Percentiles rank a stretch among this genome's conserved stretches.
phyloP scores from a whole-genome alignment of 2,113 vertebrate species.

The Erpornis zantholeuca region DNA sequence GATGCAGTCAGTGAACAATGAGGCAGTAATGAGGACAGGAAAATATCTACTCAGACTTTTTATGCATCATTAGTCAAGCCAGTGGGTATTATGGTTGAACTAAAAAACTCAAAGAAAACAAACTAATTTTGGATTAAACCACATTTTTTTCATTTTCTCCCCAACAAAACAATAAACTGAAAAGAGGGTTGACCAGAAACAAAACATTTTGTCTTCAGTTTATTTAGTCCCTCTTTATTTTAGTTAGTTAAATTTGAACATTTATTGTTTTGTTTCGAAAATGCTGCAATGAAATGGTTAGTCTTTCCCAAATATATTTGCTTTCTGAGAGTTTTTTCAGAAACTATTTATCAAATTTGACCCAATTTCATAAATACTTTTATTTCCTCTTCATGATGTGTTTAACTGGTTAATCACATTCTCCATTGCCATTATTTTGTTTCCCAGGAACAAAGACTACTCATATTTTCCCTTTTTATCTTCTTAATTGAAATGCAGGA shows the following conservation, averaged over 20 bases:
- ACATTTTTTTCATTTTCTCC: background rate
- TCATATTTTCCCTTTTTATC: background rate
- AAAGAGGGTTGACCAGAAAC: background rate
- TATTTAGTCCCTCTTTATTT: background rate
- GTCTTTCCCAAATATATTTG: background rate
- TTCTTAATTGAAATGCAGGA: constrained; percentile 11
- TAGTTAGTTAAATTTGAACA: background rate
- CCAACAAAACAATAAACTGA: background rate
- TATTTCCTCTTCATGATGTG: background rate
- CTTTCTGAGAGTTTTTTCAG: background rate
- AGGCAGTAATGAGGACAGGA: background rate
- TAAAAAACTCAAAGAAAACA: constrained; percentile 15
- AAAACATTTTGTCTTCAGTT: background rate
- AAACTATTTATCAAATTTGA: constrained; percentile 17
- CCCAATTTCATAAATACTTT: constrained; percentile 4
- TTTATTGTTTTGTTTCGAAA: background rate
- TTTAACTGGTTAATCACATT: constrained; percentile 30
- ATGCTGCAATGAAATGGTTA: background rate
- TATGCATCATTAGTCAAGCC: background rate
- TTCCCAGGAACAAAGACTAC: constrained; percentile 4
- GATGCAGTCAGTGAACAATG: background rate
- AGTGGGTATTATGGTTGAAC: background rate
- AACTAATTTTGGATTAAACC: background rate
- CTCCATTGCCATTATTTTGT: constrained; percentile 17
- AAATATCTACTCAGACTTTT: background rate